Conservation (phyloP, 2,888 invertebrate species). For the Eristalis intricaria region DNA sequence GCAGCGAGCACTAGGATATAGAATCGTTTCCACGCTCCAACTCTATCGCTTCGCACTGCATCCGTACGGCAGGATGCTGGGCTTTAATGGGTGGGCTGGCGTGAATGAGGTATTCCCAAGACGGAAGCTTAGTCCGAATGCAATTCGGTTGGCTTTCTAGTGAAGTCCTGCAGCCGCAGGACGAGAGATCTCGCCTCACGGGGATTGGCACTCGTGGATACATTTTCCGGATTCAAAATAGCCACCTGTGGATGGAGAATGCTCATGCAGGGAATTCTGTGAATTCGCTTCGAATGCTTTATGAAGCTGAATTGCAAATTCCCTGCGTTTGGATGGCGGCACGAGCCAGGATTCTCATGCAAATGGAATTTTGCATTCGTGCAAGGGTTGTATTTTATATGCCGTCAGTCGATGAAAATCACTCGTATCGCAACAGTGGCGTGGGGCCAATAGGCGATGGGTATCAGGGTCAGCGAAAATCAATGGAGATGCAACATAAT, state of each 20-base stretch:
- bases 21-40: constrained; percentile 37
- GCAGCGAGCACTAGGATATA: constrained; percentile 32
- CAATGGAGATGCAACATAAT: background rate
- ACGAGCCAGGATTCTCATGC: background rate
- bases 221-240: constrained; percentile 39
- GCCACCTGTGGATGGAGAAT: constrained; percentile 53
- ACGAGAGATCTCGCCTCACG: background rate
- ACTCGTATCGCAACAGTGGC: background rate
- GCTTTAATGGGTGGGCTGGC: background rate
- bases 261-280: background rate
- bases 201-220: constrained; percentile 40
- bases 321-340: background rate
- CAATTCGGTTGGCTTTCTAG: constrained; percentile 4
- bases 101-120: background rate
- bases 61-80: background rate
- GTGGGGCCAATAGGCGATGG: background rate
- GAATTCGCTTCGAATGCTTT: constrained; percentile 37
- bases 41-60: background rate
- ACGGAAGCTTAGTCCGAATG: constrained; percentile 6
- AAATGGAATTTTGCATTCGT: constrained; percentile 43
- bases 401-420: constrained; percentile 14
- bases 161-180: background rate
- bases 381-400: constrained; percentile 12
- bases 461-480: background rate
- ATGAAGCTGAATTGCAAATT: constrained; percentile 53